phyloP scores from a whole-genome alignment of 1,140 invertebrate genomes.

The Megalopta genalis region DNA sequence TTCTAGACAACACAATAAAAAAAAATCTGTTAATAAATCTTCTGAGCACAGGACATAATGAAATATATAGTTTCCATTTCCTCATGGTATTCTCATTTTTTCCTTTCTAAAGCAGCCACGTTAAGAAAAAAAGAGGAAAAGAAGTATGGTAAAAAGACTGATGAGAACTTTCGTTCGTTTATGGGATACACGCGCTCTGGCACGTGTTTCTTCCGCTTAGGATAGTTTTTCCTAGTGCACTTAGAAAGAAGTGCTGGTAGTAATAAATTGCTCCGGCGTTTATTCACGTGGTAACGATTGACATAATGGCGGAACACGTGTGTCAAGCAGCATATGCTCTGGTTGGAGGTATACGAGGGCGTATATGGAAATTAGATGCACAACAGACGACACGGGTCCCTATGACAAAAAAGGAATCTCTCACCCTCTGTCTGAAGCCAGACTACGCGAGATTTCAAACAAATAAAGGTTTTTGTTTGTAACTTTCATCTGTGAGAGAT shows the following conservation, averaged over 20 bases:
- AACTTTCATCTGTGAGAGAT: too few species aligned
- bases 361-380: conserved; percentile 20
- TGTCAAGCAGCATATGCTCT: conserved; percentile 56
- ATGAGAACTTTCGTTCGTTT: background rate
- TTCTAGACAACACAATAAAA: too few species aligned
- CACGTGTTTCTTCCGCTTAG: background rate
- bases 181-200: too few species aligned
- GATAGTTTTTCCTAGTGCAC: background rate
- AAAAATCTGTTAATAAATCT: too few species aligned
- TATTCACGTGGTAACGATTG: conserved; percentile 70
- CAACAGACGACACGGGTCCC: conserved; percentile 7
- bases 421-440: background rate
- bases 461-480: too few species aligned
- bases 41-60: too few species aligned
- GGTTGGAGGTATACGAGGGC: conserved; percentile 20
- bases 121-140: too few species aligned
- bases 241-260: background rate
- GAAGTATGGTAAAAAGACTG: too few species aligned
- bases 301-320: conserved; percentile 66
- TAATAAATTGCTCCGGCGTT: conserved; percentile 38
- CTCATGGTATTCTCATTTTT: too few species aligned
- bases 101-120: too few species aligned
- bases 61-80: too few species aligned
- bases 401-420: conserved; percentile 19
- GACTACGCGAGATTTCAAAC: background rate